These are phyloP conservation scores for Gorsachius magnificus DNA, from an alignment of 2,797 vertebrate genomes.

Conservation along the genomic window DNA sequence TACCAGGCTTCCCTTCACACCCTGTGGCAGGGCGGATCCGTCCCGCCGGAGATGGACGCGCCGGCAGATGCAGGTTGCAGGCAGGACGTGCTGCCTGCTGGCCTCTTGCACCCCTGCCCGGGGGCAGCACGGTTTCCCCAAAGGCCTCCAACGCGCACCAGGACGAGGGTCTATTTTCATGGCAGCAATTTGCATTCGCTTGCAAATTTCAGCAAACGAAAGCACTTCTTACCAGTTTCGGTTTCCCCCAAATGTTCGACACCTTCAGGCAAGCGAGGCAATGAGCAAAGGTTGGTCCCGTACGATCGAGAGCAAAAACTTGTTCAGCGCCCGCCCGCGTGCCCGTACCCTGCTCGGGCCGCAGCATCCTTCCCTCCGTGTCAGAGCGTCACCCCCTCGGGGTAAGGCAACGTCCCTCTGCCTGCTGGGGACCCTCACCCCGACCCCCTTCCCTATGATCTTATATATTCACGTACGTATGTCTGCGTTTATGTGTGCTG, in stretches of 20 bases:
- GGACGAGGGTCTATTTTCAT: accelerated
- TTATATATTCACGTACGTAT: accelerated
- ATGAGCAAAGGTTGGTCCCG: not conserved
- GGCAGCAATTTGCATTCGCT: accelerated
- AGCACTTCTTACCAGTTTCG: not conserved
- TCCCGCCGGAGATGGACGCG: accelerated
- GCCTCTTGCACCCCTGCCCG: not conserved
- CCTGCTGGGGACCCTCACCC: not conserved
- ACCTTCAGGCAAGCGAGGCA: not conserved
- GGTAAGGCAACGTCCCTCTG: not conserved
- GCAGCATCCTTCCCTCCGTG: accelerated
- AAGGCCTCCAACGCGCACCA: accelerated
- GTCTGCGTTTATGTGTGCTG: not conserved
- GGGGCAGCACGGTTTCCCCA: not conserved
- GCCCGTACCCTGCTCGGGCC: not conserved
- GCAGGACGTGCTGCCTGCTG: not conserved
- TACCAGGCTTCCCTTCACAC: not conserved
- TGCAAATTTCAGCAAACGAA: not conserved
- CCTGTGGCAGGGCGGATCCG: accelerated
- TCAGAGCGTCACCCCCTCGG: not conserved
- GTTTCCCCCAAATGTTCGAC: not conserved
- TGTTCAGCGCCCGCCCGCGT: accelerated
- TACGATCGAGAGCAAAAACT: accelerated
- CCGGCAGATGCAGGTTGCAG: not conserved
- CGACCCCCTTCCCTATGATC: accelerated